These are phyloP conservation scores for Thunnus thynnus DNA, from an alignment of 2,113 vertebrate species.

Conservation along the genomic window DNA sequence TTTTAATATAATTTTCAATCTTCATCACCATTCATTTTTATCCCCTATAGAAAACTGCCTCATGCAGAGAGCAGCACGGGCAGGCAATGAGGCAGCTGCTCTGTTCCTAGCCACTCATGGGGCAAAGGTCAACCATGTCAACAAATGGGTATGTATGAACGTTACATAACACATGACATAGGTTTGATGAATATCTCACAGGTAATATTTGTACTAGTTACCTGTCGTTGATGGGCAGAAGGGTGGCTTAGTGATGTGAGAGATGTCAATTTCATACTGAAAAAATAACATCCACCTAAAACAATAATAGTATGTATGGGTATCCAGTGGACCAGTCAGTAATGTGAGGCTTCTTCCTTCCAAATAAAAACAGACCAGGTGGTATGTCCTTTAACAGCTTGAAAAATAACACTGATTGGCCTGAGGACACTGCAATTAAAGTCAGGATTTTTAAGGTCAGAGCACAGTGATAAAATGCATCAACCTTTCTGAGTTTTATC, in stretches of 20 bases:
- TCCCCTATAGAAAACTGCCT: conserved; percentile 91
- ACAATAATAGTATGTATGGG: too few relatives aligned
- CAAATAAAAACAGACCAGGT: background rate
- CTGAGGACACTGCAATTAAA: too few relatives aligned
- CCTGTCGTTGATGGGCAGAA: too few relatives aligned
- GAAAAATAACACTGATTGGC: too few relatives aligned
- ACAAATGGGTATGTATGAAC: conserved; percentile 90
- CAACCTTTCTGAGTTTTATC: background rate
- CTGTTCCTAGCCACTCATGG: conserved; percentile 96
- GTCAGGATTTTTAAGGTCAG: background rate
- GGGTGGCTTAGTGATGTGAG: too few relatives aligned
- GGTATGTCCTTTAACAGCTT: background rate
- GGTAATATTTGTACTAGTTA: background rate
- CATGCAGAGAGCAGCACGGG: conserved; percentile 92
- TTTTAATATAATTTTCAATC: background rate
- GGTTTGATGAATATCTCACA: background rate
- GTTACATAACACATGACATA: background rate
- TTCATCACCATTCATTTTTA: background rate
- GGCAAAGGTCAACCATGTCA: conserved; percentile 95
- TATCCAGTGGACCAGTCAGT: too few relatives aligned
- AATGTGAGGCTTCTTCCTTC: too few relatives aligned
- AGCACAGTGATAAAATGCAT: background rate
- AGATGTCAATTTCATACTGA: too few relatives aligned
- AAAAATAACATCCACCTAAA: too few relatives aligned
- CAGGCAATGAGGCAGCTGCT: conserved; percentile 93